These are phyloP conservation scores for Kuschelorhynchus macadamiae DNA, from an alignment of 2,888 invertebrate species.

Conservation along the genomic window DNA sequence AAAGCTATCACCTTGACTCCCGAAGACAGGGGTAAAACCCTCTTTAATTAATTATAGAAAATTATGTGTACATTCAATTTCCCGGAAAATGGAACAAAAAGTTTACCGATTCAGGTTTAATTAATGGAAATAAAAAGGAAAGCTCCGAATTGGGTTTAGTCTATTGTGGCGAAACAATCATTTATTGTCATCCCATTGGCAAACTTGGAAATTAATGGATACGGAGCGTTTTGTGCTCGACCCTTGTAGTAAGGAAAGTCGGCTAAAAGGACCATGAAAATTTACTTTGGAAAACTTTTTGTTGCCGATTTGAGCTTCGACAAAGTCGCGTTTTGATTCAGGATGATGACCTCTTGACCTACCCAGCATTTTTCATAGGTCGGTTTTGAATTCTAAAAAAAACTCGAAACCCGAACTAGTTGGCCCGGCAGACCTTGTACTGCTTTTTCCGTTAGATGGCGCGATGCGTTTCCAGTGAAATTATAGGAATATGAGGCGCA, in stretches of 20 bases:
- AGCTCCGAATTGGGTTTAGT: slow-evolving; percentile 33
- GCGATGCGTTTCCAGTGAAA: no score
- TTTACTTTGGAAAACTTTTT: slow-evolving; percentile 41
- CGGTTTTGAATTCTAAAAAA: no score
- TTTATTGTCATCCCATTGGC: slow-evolving; percentile 49
- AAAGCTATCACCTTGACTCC: no score
- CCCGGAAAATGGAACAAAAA: slow-evolving; percentile 25
- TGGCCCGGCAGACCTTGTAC: no score
- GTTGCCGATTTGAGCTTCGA: slow-evolving; percentile 27
- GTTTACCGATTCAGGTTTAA: slow-evolving; percentile 30
- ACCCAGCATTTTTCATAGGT: no score
- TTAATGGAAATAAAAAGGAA: slow-evolving; percentile 41
- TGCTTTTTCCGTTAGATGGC: no score
- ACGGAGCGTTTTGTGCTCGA: slow-evolving; percentile 44
- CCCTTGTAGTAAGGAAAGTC: slow-evolving; percentile 23
- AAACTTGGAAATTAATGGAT: slow-evolving; percentile 48
- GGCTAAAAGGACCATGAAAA: slow-evolving; percentile 37
- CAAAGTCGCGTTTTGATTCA: slow-evolving; percentile 8
- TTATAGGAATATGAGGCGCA: no score
- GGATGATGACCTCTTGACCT: background rate
- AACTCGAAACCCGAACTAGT: no score
- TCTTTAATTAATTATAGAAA: slow-evolving; percentile 5
- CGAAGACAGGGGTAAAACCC: no score
- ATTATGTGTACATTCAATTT: slow-evolving; percentile 27
- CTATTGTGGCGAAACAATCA: slow-evolving; percentile 47